These are phyloP conservation scores for Amphiprion clarkii DNA, from an alignment of 2,797 vertebrate species.

Conservation along the genomic window DNA sequence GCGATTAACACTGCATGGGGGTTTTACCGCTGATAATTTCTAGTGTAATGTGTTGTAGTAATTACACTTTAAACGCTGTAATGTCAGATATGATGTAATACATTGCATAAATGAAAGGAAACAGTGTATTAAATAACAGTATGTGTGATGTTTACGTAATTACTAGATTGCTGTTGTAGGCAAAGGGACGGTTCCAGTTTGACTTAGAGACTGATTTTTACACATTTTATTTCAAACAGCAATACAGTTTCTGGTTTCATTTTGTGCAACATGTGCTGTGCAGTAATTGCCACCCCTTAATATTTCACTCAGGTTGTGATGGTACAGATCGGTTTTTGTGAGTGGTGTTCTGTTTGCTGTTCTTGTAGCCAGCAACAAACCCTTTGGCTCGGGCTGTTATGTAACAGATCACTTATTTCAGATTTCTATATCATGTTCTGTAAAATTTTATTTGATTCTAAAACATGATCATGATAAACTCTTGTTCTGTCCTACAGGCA, in stretches of 20 bases:
- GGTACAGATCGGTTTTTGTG: conserved; percentile 12
- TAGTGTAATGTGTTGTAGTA: conserved; percentile 23
- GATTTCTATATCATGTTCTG: not conserved
- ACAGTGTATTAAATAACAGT: conserved; percentile 28
- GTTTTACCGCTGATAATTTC: no score
- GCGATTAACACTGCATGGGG: conserved; percentile 13
- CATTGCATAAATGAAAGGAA: conserved; percentile 5
- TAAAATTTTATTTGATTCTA: conserved; percentile 4
- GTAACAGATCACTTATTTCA: conserved; percentile 14
- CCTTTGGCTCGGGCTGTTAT: not conserved
- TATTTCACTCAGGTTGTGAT: conserved; percentile 47
- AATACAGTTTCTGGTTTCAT: conserved; percentile 48
- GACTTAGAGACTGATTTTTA: conserved; percentile 17
- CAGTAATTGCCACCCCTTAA: conserved; percentile 3
- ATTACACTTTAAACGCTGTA: conserved; percentile 36
- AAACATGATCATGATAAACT: conserved; percentile 1
- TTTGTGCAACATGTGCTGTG: conserved; percentile 46
- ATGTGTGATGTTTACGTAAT: conserved; percentile 22
- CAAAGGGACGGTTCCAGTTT: conserved; percentile 4
- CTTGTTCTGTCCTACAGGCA: not conserved
- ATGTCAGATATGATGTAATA: conserved; percentile 12
- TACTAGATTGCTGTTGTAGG: conserved; percentile 19
- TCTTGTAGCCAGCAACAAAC: not conserved
- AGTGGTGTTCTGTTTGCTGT: conserved; percentile 1
- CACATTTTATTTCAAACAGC: conserved; percentile 56